Percentiles rank a stretch among this genome's conserved stretches.
phyloP scores from a whole-genome alignment of 2,888 invertebrate species.

The Sminthurides aquaticus region DNA sequence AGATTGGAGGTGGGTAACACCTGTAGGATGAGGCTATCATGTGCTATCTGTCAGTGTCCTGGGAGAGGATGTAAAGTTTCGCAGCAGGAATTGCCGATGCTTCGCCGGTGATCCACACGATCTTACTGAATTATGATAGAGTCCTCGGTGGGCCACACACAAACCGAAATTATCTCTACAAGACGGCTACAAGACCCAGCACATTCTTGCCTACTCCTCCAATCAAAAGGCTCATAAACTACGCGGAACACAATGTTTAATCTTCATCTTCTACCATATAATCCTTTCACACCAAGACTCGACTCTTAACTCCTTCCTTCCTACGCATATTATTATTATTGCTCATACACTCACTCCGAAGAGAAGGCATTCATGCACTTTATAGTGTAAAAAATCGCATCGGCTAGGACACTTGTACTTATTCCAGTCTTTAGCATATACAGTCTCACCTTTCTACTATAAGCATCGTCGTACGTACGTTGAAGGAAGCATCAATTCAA shows the following conservation, averaged over 20 bases:
- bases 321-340: too few species aligned
- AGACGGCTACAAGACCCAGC: neutral
- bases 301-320: neutral
- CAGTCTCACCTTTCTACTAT: too few species aligned
- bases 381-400: neutral
- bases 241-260: neutral
- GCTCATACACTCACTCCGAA: too few species aligned
- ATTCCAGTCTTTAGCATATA: too few species aligned
- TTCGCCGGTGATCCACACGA: slow-evolving; percentile 44
- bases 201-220: neutral
- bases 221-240: neutral
- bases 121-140: slow-evolving; percentile 42
- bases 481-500: neutral
- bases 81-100: slow-evolving; percentile 41
- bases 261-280: neutral
- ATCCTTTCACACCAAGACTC: neutral
- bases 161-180: slow-evolving; percentile 33
- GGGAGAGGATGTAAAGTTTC: slow-evolving; percentile 39
- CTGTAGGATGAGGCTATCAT: slow-evolving; percentile 32
- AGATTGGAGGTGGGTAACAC: slow-evolving; percentile 32
- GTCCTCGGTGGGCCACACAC: slow-evolving; percentile 40
- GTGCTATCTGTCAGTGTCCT: slow-evolving; percentile 42
- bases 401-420: too few species aligned
- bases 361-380: too few species aligned
- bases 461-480: too few species aligned